Percentiles rank a stretch among this genome's conserved stretches.
phyloP scores from a whole-genome alignment of 2,113 vertebrate species.

The Apodemus sylvaticus region DNA sequence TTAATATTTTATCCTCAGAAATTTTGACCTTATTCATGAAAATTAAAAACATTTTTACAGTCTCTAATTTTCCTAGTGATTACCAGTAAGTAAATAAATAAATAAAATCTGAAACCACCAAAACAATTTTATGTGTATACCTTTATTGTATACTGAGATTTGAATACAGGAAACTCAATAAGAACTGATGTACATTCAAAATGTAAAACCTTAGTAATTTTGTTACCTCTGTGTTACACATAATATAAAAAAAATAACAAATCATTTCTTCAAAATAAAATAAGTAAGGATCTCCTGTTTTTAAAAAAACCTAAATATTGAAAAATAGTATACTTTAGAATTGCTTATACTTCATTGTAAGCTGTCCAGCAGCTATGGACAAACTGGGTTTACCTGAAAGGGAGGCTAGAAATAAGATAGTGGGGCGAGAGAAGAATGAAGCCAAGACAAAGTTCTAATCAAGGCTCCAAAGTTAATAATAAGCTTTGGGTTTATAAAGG shows the following conservation, averaged over 20 bases:
- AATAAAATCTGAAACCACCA: not conserved
- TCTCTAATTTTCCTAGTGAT: not conserved
- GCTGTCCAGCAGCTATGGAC: too few relatives aligned
- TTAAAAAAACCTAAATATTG: conserved; percentile 27
- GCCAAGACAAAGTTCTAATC: too few relatives aligned
- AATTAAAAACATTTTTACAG: not conserved
- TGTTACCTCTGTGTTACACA: not conserved
- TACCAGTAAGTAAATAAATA: not conserved
- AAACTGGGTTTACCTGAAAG: too few relatives aligned
- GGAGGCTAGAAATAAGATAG: too few relatives aligned
- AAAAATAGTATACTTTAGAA: not conserved
- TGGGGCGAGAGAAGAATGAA: too few relatives aligned
- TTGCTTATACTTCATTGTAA: not conserved
- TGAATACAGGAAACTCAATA: not conserved
- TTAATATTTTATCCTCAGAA: conserved; percentile 19
- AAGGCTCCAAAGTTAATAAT: too few relatives aligned
- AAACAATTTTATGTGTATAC: not conserved
- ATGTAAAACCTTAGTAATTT: not conserved
- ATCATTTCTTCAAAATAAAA: not conserved
- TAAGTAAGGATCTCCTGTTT: not conserved
- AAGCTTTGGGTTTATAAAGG: too few relatives aligned
- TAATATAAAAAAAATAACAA: not conserved
- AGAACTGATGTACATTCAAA: too few relatives aligned
- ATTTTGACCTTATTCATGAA: not conserved
- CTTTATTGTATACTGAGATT: not conserved